Evolutionary conservation across 1,140 invertebrate species (phyloP).

Genomic region (Gryllus bimaculatus): DNA sequence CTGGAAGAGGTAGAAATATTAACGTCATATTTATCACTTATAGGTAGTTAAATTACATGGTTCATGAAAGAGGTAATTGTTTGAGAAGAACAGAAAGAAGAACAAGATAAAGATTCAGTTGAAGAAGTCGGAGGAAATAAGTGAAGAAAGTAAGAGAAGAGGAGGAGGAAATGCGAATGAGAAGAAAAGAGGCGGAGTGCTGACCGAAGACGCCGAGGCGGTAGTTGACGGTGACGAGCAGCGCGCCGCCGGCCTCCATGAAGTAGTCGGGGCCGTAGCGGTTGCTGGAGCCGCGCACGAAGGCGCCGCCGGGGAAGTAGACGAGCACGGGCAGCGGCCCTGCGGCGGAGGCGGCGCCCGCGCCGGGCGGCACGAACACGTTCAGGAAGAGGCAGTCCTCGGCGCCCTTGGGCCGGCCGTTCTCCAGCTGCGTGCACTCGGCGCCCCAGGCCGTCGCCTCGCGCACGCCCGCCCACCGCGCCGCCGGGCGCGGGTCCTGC

Average conservation of each 20-base stretch:
- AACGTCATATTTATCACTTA: too few species aligned
- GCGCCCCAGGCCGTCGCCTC: not conserved
- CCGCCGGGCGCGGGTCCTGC: not conserved
- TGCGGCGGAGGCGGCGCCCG: not conserved
- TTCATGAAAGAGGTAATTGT: too few species aligned
- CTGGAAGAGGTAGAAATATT: too few species aligned
- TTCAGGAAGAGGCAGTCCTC: slow-evolving; percentile 6
- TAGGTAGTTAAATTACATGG: too few species aligned
- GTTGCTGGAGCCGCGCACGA: slow-evolving; percentile 9
- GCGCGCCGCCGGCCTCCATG: slow-evolving; percentile 33
- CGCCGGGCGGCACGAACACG: not conserved
- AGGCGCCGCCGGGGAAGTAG: slow-evolving; percentile 23
- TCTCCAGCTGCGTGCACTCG: not conserved
- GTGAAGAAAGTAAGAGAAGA: too few species aligned
- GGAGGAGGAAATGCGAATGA: too few species aligned
- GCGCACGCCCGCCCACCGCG: not conserved
- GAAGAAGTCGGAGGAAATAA: too few species aligned
- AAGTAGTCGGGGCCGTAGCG: slow-evolving; percentile 29
- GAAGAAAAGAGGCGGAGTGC: too few species aligned
- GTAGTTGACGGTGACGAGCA: slow-evolving; percentile 41
- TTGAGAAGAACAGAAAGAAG: too few species aligned
- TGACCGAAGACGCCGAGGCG: slow-evolving; percentile 29
- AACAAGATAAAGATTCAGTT: too few species aligned
- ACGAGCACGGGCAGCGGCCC: slow-evolving; percentile 17
- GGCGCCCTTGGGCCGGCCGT: not conserved